These are phyloP conservation scores for Syngnathus floridae DNA, from an alignment of 2,113 vertebrate genomes.

Conservation along the genomic window DNA sequence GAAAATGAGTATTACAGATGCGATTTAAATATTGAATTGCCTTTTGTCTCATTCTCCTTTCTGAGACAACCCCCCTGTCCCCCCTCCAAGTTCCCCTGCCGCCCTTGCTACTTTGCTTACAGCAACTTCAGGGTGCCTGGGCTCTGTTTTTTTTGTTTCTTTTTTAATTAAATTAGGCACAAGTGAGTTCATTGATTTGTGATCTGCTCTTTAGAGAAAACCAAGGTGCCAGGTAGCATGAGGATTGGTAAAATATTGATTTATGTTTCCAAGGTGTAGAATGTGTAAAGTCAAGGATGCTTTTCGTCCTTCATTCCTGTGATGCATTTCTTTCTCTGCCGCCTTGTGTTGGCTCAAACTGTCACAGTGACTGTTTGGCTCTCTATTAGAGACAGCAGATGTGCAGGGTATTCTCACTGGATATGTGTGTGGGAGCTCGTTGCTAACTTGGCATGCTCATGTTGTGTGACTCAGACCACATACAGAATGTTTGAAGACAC, in stretches of 20 bases:
- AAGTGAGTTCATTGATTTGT: slow-evolving; percentile 50
- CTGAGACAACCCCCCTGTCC: slow-evolving; percentile 41
- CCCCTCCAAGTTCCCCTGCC: not conserved
- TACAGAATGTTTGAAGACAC: slow-evolving; percentile 8
- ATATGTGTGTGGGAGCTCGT: slow-evolving; percentile 11
- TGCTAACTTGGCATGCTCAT: slow-evolving; percentile 7
- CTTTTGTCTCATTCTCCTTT: slow-evolving; percentile 55
- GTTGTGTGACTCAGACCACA: slow-evolving; percentile 3
- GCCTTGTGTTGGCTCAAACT: slow-evolving; percentile 25
- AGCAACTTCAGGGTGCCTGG: slow-evolving; percentile 35
- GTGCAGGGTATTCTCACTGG: slow-evolving; percentile 23
- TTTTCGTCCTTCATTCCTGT: slow-evolving; percentile 24
- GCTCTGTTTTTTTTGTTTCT: slow-evolving; percentile 47
- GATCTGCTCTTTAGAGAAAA: slow-evolving; percentile 55
- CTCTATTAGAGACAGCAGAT: slow-evolving; percentile 42
- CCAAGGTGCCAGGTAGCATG: slow-evolving; percentile 44
- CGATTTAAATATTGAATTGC: slow-evolving; percentile 44
- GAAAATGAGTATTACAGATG: slow-evolving; percentile 16
- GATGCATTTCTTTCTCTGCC: slow-evolving; percentile 14
- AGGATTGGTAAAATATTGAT: slow-evolving; percentile 47
- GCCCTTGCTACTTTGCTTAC: slow-evolving; percentile 21
- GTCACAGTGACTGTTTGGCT: slow-evolving; percentile 29
- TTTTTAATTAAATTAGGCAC: slow-evolving; percentile 59
- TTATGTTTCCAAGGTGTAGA: not conserved
- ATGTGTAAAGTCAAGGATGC: slow-evolving; percentile 32